Percentiles rank a stretch among this genome's conserved stretches.
Conservation (phyloP, 1,140 invertebrate species). For the Melanaphis sacchari region DNA sequence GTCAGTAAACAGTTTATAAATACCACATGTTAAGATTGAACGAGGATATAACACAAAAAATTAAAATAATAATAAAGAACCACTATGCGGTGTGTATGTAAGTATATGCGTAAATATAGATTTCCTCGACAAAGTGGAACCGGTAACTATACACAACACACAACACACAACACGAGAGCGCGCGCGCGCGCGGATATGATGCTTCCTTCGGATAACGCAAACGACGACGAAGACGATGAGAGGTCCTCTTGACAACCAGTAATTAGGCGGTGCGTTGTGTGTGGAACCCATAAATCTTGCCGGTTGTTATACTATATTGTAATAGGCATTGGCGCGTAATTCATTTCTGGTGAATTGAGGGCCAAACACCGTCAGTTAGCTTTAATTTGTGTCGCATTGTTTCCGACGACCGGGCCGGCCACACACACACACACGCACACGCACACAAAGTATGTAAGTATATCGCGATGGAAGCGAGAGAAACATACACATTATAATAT, state of each 20-base stretch:
- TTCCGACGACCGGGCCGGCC: not conserved
- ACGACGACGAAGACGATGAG: not conserved
- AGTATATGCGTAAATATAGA: slow-evolving; percentile 19
- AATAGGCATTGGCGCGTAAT: slow-evolving; percentile 55
- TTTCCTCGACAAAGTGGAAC: slow-evolving; percentile 22
- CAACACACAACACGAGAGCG: not conserved
- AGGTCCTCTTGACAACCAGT: slow-evolving; percentile 51
- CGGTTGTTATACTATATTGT: slow-evolving; percentile 48
- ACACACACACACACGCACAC: not conserved
- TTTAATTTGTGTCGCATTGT: slow-evolving; percentile 56
- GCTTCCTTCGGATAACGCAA: not conserved
- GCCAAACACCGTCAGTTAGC: slow-evolving; percentile 41
- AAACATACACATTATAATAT: not conserved
- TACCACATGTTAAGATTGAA: not conserved
- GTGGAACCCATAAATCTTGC: slow-evolving; percentile 52
- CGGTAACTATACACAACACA: not conserved
- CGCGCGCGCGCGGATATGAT: not conserved
- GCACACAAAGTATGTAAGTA: not conserved
- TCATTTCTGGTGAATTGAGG: slow-evolving; percentile 53
- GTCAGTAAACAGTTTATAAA: not conserved
- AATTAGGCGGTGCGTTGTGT: slow-evolving; percentile 50
- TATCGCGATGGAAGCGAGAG: not conserved
- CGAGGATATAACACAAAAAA: not conserved
- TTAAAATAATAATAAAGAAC: not conserved
- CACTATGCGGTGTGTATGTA: not conserved